phyloP scores from a whole-genome alignment of 2,888 invertebrate species.

The Hipparchia semele region DNA sequence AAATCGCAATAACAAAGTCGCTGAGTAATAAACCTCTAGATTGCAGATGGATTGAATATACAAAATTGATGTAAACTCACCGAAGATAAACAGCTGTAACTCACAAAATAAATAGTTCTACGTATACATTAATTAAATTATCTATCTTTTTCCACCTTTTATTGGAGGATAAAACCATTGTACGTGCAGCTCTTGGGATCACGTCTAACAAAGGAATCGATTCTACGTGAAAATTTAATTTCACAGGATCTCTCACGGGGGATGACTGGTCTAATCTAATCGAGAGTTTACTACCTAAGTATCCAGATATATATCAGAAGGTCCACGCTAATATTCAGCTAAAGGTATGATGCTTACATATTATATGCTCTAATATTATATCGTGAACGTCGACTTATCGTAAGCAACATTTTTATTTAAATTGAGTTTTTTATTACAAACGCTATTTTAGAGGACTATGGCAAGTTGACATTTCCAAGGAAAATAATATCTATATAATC shows the following conservation, averaged over 20 bases:
- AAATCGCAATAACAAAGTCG: too few species aligned
- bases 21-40: too few species aligned
- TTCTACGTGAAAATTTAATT: conserved; percentile 19
- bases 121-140: conserved; percentile 9
- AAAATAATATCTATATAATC: too few species aligned
- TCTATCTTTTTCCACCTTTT: conserved; percentile 3
- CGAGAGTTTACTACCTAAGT: conserved; percentile 81
- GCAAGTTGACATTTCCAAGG: too few species aligned
- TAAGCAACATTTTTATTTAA: too few species aligned
- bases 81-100: neutral
- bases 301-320: conserved; percentile 74
- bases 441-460: too few species aligned
- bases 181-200: conserved; percentile 8
- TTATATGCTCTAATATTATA: too few species aligned
- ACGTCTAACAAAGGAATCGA: conserved; percentile 15
- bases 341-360: conserved; percentile 55
- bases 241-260: conserved; percentile 81
- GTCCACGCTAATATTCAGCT: conserved; percentile 73
- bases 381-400: too few species aligned
- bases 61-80: too few species aligned
- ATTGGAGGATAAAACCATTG: conserved; percentile 15
- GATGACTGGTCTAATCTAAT: conserved; percentile 84
- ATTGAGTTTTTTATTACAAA: too few species aligned
- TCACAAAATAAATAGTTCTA: neutral
- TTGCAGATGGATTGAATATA: too few species aligned